Conservation (phyloP, 2,797 vertebrate genomes). For the Masticophis lateralis region DNA sequence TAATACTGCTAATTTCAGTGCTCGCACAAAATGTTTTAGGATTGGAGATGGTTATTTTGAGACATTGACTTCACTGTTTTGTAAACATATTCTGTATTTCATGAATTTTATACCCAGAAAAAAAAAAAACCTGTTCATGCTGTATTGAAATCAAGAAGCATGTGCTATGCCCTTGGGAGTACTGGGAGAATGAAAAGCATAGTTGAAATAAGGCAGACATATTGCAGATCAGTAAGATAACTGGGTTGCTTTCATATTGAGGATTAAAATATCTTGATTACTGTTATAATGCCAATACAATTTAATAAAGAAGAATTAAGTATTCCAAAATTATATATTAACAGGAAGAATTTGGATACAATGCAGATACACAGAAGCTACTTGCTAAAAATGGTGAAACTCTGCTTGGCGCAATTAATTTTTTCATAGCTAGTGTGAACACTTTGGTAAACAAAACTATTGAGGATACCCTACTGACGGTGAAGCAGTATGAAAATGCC, state of each 20-base stretch:
- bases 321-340: constrained; percentile 38
- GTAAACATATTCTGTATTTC: background rate
- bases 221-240: background rate
- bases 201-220: background rate
- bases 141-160: background rate
- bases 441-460: constrained; percentile 98
- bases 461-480: constrained; percentile 94
- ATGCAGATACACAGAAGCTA: constrained; percentile 96
- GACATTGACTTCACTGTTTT: background rate
- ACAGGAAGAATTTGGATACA: constrained; percentile 98
- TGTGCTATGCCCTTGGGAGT: background rate
- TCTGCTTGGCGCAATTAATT: constrained; percentile 92
- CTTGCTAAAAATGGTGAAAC: constrained; percentile 97
- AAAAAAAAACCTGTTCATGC: background rate
- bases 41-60: background rate
- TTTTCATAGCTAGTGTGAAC: constrained; percentile 93
- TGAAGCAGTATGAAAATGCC: constrained; percentile 95
- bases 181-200: background rate
- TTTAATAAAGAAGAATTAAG: background rate
- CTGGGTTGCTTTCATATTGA: background rate
- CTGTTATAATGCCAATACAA: background rate
- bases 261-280: background rate
- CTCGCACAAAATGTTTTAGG: background rate
- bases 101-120: background rate
- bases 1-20: constrained; percentile 24